Percentiles rank a stretch among this genome's conserved stretches.
phyloP scores from a whole-genome alignment of 2,113 vertebrate genomes.

The Oxygymnocypris stewartii region DNA sequence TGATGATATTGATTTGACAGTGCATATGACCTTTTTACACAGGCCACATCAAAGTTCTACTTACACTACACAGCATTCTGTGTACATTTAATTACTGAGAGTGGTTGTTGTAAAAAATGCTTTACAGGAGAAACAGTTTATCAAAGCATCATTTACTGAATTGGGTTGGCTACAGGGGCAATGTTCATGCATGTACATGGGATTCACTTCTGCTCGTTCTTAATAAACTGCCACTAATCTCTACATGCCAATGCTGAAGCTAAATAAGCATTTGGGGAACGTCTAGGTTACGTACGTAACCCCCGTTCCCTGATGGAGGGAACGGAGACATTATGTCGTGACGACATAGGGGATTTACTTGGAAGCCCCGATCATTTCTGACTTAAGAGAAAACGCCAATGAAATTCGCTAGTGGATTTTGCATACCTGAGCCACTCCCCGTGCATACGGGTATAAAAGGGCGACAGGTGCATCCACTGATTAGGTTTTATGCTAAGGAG shows the following conservation, averaged over 20 bases:
- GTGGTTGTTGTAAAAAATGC: conserved; percentile 52
- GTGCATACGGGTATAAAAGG: no score
- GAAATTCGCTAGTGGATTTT: no score
- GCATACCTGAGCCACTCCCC: no score
- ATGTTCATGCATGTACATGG: conserved; percentile 35
- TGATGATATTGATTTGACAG: background rate
- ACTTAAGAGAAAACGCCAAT: no score
- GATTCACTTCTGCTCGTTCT: conserved; percentile 47
- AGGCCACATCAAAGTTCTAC: background rate
- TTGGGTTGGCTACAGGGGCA: conserved; percentile 47
- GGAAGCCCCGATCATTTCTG: no score
- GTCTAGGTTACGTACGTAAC: no score
- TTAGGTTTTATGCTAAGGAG: no score
- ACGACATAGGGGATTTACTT: background rate
- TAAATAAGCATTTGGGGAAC: conserved; percentile 15
- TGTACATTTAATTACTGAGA: conserved; percentile 49
- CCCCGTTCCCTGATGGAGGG: background rate
- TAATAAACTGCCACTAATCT: conserved; percentile 44
- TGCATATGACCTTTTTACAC: conserved; percentile 9
- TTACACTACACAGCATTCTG: conserved; percentile 10
- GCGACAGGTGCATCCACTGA: no score
- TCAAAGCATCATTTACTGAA: conserved; percentile 53
- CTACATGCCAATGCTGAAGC: conserved; percentile 6
- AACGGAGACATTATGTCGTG: no score
- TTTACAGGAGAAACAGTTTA: conserved; percentile 57